These are phyloP conservation scores for Drosophila paranaensis DNA, from an alignment of 2,888 invertebrate species.

Conservation along the genomic window DNA sequence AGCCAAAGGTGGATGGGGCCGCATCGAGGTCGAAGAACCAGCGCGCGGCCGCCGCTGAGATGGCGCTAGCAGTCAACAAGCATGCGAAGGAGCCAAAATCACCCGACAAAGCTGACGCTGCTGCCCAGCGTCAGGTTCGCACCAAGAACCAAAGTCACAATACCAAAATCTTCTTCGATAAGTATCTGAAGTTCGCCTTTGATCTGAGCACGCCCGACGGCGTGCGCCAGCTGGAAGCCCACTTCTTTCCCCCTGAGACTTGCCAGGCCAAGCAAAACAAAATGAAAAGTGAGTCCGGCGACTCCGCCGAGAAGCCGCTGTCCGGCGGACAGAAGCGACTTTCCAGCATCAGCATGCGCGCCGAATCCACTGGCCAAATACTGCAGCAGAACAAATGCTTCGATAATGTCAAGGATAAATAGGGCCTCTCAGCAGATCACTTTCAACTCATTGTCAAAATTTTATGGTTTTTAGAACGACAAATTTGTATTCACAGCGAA, in stretches of 20 bases:
- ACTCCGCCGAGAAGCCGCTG: constrained; percentile 9
- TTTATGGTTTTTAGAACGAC: constrained; percentile 27
- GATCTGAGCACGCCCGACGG: constrained; percentile 66
- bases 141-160: constrained; percentile 35
- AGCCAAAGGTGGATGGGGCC: constrained; percentile 12
- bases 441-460: constrained; percentile 29
- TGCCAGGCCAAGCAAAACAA: background rate
- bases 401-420: background rate
- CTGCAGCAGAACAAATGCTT: constrained; percentile 10
- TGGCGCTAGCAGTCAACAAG: background rate
- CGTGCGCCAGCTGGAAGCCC: constrained; percentile 61
- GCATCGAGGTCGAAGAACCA: constrained; percentile 7
- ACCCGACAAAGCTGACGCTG: constrained; percentile 15
- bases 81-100: constrained; percentile 24
- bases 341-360: background rate
- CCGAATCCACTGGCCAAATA: background rate
- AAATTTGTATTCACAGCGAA: constrained; percentile 13
- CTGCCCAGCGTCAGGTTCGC: constrained; percentile 34
- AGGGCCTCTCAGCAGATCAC: background rate
- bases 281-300: constrained; percentile 20
- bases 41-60: constrained; percentile 22
- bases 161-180: constrained; percentile 64
- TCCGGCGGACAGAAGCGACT: background rate
- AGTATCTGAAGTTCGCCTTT: constrained; percentile 67
- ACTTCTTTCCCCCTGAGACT: constrained; percentile 58